Evolutionary conservation across 2,797 vertebrate species (phyloP), one percentile per base, ranked within the genome.

Genomic region (Sebastes iracundus): DNA sequence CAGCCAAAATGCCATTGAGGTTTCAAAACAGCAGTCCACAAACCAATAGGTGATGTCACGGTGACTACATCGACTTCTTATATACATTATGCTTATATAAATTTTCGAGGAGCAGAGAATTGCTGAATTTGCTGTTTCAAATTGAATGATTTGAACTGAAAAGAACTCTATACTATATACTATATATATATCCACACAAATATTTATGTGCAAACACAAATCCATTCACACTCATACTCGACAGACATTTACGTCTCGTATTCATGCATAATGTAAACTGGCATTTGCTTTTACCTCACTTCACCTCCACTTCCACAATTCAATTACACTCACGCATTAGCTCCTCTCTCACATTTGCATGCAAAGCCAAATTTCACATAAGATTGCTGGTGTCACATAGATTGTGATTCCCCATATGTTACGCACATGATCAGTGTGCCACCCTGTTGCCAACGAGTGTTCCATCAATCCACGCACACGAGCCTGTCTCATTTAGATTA

Each of bases 261-360:
- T 64, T 33, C 22, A 69, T 66, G n/a, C 32, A 69, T 66, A 56
- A 75, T 77, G 13, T 14, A 64, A 20, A 61, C 27, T 63, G 20
- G 13, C n/a, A 72, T 85, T 72, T 55, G 22, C 56, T 77, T 62
- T 28, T 49, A 49, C 46, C 18, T 49, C 46, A 49, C 46, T 85
- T 79, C 70, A 75, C 56, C 62, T 75, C 38, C 23, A 14, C 32
- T 75, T 49, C 22, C 72, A 79, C 60, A 63, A 74, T 16, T 25
- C 55, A 77, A 35, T 42, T 55, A 8, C 38, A 23, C 18, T 76
- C 23, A 72, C 18, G 60, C n/a, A 62, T 77, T 23, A 68, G 64
- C 53, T 67, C 75, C 28, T 66, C 60, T 58, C 32, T 38, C 9
- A 9, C 63, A 61, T 35, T 46, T 55, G 49, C 28, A 76, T 58